Percentiles rank a stretch among this genome's conserved stretches.
Conservation (phyloP, 2,888 invertebrate species). For the Autographa pulchrina region DNA sequence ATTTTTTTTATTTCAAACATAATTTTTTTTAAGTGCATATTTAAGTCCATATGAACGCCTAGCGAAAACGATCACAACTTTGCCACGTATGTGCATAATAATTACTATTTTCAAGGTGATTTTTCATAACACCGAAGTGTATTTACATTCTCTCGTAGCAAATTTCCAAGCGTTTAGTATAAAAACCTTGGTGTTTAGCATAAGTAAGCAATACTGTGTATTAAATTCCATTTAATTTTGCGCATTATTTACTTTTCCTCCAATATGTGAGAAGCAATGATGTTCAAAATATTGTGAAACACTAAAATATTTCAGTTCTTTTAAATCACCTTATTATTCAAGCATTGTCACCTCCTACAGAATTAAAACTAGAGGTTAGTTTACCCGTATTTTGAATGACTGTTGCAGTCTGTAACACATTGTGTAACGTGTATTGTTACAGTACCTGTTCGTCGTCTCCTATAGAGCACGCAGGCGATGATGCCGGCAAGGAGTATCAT, state of each 20-base stretch:
- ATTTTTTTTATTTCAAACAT: neutral
- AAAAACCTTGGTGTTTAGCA: constrained; percentile 43
- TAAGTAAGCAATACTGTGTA: constrained; percentile 51
- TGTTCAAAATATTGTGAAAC: constrained; percentile 41
- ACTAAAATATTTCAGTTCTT: constrained; percentile 49
- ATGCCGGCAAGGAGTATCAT: constrained; percentile 96
- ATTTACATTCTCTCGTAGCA: constrained; percentile 47
- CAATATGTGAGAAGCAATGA: constrained; percentile 57
- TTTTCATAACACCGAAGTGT: constrained; percentile 20
- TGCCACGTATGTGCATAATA: constrained; percentile 13
- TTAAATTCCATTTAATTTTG: constrained; percentile 27
- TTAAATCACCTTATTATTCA: constrained; percentile 69
- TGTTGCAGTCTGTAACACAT: neutral
- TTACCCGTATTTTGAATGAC: constrained; percentile 10
- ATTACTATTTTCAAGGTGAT: constrained; percentile 27
- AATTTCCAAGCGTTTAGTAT: constrained; percentile 39
- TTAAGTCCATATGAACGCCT: constrained; percentile 5
- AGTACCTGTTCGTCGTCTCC: constrained; percentile 93
- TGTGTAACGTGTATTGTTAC: neutral
- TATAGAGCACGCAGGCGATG: constrained; percentile 96
- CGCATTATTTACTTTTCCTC: constrained; percentile 33
- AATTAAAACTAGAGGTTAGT: constrained; percentile 68
- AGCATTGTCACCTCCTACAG: constrained; percentile 73
- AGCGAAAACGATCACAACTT: constrained; percentile 2
- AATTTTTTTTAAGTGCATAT: constrained; percentile 15